Evolutionary conservation across 2,113 vertebrate species (phyloP).

Genomic region (Cyprichromis sp.): DNA sequence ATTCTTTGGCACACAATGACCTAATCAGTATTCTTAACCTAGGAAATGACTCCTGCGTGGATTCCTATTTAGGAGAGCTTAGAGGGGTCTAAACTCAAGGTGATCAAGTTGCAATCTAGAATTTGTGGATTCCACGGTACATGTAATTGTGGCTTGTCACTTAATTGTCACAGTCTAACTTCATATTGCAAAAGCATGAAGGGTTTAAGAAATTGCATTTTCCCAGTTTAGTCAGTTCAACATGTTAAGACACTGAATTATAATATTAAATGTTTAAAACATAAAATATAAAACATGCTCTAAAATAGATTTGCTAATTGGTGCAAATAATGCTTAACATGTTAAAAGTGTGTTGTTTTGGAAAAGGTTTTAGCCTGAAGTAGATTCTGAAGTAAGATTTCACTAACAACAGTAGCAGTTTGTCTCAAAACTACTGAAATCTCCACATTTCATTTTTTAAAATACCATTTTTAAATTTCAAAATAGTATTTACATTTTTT

Average conservation of each 20-base stretch:
- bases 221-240: not conserved
- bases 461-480: not conserved
- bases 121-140: not conserved
- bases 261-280: not conserved
- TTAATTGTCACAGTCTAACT: not conserved
- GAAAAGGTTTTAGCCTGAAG: not conserved
- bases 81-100: not conserved
- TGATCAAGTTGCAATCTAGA: not conserved
- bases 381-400: not conserved
- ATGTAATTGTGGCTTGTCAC: not conserved
- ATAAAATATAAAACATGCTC: rapidly evolving
- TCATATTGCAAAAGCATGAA: not conserved
- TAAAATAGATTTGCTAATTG: not conserved
- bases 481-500: not conserved
- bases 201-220: not conserved
- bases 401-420: not conserved
- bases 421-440: not conserved
- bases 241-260: not conserved
- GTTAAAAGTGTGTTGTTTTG: not conserved
- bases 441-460: not conserved
- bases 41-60: not conserved
- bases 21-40: not conserved
- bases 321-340: not conserved
- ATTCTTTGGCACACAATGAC: not conserved
- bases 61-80: not conserved